These are phyloP conservation scores for Euphydryas editha DNA, from an alignment of 2,888 invertebrate species.

Conservation along the genomic window DNA sequence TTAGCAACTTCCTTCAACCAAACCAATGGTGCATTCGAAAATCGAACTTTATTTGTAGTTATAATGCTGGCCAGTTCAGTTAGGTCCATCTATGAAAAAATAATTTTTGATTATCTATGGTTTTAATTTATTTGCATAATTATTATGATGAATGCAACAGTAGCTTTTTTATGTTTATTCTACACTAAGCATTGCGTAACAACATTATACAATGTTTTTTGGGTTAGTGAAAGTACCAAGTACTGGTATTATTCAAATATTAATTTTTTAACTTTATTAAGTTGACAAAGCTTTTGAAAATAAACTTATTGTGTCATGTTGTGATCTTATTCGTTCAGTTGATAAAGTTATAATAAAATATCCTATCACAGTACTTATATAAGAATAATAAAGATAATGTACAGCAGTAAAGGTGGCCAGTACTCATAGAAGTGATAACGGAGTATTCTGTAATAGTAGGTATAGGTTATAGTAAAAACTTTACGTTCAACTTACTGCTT, in stretches of 20 bases:
- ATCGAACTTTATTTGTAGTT: conserved; percentile 84
- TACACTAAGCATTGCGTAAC: not conserved
- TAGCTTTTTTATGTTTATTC: not conserved
- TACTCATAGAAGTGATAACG: no score
- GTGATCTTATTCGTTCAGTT: no score
- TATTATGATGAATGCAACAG: not conserved
- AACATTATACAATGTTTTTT: conserved; percentile 2
- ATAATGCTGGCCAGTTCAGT: conserved; percentile 80
- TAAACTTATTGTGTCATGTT: no score
- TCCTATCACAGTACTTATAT: not conserved
- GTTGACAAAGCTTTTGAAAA: no score
- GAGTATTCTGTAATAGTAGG: not conserved
- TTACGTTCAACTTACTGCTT: conserved; percentile 72
- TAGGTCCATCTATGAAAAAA: conserved; percentile 82
- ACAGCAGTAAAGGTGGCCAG: no score
- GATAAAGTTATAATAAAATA: no score
- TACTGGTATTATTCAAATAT: not conserved
- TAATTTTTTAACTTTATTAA: conserved; percentile 5
- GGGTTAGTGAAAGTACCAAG: conserved; percentile 4
- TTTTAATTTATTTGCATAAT: not conserved
- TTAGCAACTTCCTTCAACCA: conserved; percentile 88
- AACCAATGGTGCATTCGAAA: conserved; percentile 87
- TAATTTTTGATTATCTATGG: not conserved
- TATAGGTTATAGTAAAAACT: not conserved
- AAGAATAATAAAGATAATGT: not conserved